Percentiles rank a stretch among this genome's conserved stretches.
Evolutionary conservation across 2,113 vertebrate species (phyloP).

Genomic region (Hippocampus abdominalis): DNA sequence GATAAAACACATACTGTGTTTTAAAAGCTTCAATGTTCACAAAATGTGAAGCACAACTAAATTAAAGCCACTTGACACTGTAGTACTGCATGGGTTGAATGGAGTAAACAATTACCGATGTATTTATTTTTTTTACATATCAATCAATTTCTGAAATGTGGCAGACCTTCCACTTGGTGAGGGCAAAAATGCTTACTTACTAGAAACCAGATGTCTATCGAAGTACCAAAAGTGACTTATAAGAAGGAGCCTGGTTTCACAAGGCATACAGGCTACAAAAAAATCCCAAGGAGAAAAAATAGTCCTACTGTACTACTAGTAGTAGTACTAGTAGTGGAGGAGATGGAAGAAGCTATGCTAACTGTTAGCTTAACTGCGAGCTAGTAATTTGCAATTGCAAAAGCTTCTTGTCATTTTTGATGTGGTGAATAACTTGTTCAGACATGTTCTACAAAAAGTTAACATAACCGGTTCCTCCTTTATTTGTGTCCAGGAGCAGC

Average conservation of each 20-base stretch:
- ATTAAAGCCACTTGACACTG: neutral
- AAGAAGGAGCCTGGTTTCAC: neutral
- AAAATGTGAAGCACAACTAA: neutral
- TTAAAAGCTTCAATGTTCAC: neutral
- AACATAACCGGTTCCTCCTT: too few species aligned
- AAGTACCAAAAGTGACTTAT: neutral
- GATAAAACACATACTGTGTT: neutral
- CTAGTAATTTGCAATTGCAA: too few species aligned
- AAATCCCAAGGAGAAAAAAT: neutral
- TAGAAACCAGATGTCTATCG: neutral
- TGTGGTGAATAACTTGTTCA: too few species aligned
- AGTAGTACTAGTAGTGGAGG: too few species aligned
- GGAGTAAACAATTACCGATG: neutral
- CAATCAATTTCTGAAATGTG: neutral
- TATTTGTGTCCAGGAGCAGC: too few species aligned
- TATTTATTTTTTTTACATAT: neutral
- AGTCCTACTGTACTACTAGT: too few species aligned
- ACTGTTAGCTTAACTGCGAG: too few species aligned
- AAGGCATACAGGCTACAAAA: neutral
- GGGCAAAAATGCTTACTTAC: neutral
- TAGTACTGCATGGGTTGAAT: neutral
- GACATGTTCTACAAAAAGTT: too few species aligned
- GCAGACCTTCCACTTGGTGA: too few species aligned
- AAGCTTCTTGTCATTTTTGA: too few species aligned
- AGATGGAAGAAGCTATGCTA: too few species aligned